phyloP scores from a whole-genome alignment of 2,113 vertebrate species.

The Cyanistes caeruleus region DNA sequence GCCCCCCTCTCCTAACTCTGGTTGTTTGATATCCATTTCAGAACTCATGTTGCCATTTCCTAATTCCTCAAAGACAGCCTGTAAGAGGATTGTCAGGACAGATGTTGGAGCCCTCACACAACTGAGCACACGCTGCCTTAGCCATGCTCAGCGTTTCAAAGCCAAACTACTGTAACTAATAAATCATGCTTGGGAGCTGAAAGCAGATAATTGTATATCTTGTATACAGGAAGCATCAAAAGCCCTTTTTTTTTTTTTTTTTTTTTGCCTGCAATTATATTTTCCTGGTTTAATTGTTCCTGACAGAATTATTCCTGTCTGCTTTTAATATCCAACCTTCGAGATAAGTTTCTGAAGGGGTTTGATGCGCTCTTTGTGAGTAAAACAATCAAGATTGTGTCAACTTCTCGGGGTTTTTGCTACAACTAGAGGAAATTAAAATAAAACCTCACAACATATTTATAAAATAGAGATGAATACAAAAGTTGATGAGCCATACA shows the following conservation, averaged over 20 bases:
- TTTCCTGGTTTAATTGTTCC: not conserved
- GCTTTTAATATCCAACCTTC: not conserved
- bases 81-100: slow-evolving; percentile 70
- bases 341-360: not conserved
- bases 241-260: not conserved
- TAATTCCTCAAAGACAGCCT: slow-evolving; percentile 49
- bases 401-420: not conserved
- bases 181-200: slow-evolving; percentile 43
- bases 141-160: slow-evolving; percentile 35
- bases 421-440: not conserved
- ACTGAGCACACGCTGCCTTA: slow-evolving; percentile 11
- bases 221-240: slow-evolving; percentile 12
- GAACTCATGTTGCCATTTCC: slow-evolving; percentile 36
- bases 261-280: not conserved
- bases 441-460: not conserved
- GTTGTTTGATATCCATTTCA: slow-evolving; percentile 53
- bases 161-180: slow-evolving; percentile 60
- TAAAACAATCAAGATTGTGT: not conserved
- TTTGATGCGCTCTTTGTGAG: not conserved
- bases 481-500: not conserved
- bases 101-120: slow-evolving; percentile 66
- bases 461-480: not conserved
- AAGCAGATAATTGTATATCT: slow-evolving; percentile 31
- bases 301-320: not conserved
- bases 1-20: not conserved